Evolutionary conservation across 2,888 invertebrate genomes (phyloP), one percentile per base, ranked within the genome.

Genomic region (Tetheella fluctuosa): DNA sequence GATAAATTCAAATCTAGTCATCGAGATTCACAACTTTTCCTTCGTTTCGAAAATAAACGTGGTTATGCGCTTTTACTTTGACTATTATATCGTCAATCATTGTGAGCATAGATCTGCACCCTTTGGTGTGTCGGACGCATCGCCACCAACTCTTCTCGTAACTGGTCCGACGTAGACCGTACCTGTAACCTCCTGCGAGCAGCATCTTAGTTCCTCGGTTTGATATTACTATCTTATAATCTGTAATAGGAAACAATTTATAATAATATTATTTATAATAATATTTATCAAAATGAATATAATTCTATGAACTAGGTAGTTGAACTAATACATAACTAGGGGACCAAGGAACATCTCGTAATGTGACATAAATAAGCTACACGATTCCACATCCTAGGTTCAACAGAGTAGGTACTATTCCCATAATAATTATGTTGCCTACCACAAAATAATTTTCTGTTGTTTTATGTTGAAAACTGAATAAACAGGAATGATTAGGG

Each of bases 81-180:
- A 74, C 25, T 0, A 79, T 63, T 0, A 20, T 20, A 15, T 70
- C 64, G 0, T 74, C 60, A 0, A 74, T 59, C 30, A 70, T 79
- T n/a, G 65, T 52, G 0, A 69, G 60, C 48, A 71, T 72, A 0
- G 83, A 77, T 57, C 64, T 75, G 54, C 83, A 84, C 0, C 69
- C 70, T 0, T 53, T 66, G 55, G 68, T 74, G 59, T 64, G 79
- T 60, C 60, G 70, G 53, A 71, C 75, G 53, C 64, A 80, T 1
- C 77, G 61, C 75, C 76, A 77, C 58, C 74, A 64, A 0, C 67
- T 66, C 39, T 64, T 67, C 1, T 23, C 17, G 0, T 25, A 65
- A n/a, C 25, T 65, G 34, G 56, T 59, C 3, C 59, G 37, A 0
- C 71, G 67, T 1, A 74, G 61, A 4, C 67, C 73, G 59, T 73